phyloP scores from a whole-genome alignment of 1,140 invertebrate genomes.

The Drosophila ogumai region DNA sequence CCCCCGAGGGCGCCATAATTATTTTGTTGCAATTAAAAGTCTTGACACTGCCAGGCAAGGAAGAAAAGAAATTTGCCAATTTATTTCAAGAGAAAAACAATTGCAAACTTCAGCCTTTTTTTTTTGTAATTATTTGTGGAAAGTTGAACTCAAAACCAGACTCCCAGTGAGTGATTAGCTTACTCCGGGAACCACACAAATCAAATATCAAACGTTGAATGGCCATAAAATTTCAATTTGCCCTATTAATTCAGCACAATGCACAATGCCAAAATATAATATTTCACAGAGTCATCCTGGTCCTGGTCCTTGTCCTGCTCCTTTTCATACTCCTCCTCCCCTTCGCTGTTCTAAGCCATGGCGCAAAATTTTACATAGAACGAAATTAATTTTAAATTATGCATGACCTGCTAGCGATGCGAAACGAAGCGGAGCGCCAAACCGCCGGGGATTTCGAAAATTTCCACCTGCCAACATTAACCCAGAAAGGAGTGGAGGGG shows the following conservation, averaged over 20 bases:
- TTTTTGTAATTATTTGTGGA: constrained; percentile 5
- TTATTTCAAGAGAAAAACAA: constrained; percentile 21
- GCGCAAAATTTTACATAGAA: constrained; percentile 69
- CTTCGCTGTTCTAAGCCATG: constrained; percentile 30
- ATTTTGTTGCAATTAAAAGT: constrained; percentile 83
- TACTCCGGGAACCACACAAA: constrained; percentile 21
- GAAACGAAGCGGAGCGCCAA: constrained; percentile 49
- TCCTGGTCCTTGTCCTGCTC: not conserved
- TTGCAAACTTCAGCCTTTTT: constrained; percentile 1
- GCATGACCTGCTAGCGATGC: constrained; percentile 69
- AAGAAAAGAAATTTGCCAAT: constrained; percentile 32
- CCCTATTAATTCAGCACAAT: constrained; percentile 71
- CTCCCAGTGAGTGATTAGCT: constrained; percentile 22
- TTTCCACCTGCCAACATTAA: constrained; percentile 80
- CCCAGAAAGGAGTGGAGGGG: constrained; percentile 50
- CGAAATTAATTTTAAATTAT: constrained; percentile 84
- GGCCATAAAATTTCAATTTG: constrained; percentile 78
- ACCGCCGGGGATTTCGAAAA: constrained; percentile 77
- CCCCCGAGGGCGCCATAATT: constrained; percentile 76
- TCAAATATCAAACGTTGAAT: constrained; percentile 56
- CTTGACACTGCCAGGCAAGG: constrained; percentile 60
- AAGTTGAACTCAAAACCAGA: constrained; percentile 18
- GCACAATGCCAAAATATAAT: constrained; percentile 64
- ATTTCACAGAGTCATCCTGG: constrained; percentile 50
- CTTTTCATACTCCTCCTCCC: not conserved